Conservation (phyloP, 2,797 vertebrate species). For the Balearica regulorum region DNA sequence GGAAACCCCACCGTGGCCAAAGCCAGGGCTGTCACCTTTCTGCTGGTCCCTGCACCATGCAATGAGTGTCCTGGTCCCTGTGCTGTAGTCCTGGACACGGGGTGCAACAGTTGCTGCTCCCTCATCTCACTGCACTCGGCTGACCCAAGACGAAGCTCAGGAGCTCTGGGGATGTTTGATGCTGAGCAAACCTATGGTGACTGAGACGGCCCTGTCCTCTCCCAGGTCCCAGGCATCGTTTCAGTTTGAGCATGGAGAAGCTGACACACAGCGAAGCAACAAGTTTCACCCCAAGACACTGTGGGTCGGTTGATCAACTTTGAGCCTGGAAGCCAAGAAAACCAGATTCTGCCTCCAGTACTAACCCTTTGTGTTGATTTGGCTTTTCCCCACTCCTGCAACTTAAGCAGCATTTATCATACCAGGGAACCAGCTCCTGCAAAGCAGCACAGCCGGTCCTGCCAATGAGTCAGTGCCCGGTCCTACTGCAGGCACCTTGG, state of each 20-base stretch:
- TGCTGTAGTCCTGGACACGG: rapidly evolving
- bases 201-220: neutral
- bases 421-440: neutral
- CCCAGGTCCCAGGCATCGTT: neutral
- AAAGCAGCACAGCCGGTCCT: neutral
- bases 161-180: neutral
- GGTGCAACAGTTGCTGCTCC: neutral
- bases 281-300: neutral
- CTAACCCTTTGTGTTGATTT: neutral
- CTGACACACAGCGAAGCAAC: neutral
- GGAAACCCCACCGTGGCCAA: neutral
- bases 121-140: neutral
- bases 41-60: neutral
- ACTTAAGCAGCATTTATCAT: neutral
- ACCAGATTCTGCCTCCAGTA: neutral
- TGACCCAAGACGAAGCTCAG: neutral
- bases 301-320: neutral
- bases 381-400: neutral
- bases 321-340: neutral
- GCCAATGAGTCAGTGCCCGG: neutral
- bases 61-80: rapidly evolving
- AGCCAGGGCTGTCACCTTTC: neutral
- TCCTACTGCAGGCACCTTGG: neutral
- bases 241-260: neutral
- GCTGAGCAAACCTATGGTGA: neutral